Evolutionary conservation across 1,140 invertebrate genomes (phyloP).

Genomic region (Megalopta genalis): DNA sequence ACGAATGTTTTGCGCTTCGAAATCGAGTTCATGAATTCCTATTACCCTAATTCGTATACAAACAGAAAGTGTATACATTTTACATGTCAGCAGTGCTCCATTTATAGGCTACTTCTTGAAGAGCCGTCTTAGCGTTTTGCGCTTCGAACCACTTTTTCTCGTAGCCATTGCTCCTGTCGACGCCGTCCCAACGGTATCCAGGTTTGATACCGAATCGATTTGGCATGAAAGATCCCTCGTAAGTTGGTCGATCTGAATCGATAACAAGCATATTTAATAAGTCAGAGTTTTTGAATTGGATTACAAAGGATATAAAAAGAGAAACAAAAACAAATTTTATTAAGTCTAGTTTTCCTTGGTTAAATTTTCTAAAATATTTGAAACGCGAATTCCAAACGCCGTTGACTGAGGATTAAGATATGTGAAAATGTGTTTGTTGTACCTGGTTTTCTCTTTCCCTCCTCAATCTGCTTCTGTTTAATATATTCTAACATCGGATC

Average conservation of each 20-base stretch:
- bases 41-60: conserved; percentile 3
- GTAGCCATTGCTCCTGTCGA: conserved; percentile 98
- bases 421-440: background rate
- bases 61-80: conserved; percentile 57
- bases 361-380: too few species aligned
- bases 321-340: too few species aligned
- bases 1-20: background rate
- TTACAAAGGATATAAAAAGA: too few species aligned
- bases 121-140: conserved; percentile 87
- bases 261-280: background rate
- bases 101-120: conserved; percentile 93
- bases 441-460: conserved; percentile 79
- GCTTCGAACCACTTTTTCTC: conserved; percentile 94
- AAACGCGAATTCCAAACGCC: too few species aligned
- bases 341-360: too few species aligned
- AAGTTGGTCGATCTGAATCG: conserved; percentile 82
- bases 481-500: conserved; percentile 97
- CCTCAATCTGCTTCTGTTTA: conserved; percentile 85
- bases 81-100: conserved; percentile 98
- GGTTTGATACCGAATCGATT: conserved; percentile 96
- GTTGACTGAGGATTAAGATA: too few species aligned
- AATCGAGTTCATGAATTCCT: conserved; percentile 16
- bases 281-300: conserved; percentile 60
- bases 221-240: conserved; percentile 90
- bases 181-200: conserved; percentile 98